phyloP scores from a whole-genome alignment of 35 echinoderm and acorn worm species.

The Strongylocentrotus purpuratus region DNA sequence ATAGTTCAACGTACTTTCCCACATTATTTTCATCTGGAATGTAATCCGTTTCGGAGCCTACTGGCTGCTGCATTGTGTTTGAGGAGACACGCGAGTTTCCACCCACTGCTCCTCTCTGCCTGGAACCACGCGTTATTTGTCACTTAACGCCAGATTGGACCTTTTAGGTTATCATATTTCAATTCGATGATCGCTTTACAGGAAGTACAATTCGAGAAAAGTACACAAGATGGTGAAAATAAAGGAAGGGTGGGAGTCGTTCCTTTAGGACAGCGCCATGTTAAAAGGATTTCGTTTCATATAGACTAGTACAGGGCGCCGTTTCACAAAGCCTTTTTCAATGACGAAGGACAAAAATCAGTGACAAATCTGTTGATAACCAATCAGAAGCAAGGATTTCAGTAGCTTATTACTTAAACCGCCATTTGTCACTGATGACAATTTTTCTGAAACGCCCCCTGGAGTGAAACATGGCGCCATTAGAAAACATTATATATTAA shows the following conservation, averaged over 20 bases:
- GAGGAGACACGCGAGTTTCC: not conserved
- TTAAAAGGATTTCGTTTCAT: too few species aligned
- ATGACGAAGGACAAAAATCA: too few species aligned
- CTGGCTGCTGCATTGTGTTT: not conserved
- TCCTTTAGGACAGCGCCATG: not conserved
- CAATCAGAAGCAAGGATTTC: too few species aligned
- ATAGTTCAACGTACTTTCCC: not conserved
- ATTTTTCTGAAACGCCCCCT: too few species aligned
- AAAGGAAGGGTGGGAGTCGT: not conserved
- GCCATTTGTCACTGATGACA: too few species aligned
- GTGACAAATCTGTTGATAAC: too few species aligned
- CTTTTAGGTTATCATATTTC: not conserved
- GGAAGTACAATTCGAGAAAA: not conserved
- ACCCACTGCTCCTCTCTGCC: not conserved
- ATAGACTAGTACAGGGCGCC: too few species aligned
- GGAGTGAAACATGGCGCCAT: too few species aligned
- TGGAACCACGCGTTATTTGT: not conserved
- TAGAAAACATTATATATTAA: too few species aligned
- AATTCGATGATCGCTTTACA: not conserved
- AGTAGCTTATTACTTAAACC: too few species aligned
- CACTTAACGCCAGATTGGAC: not conserved
- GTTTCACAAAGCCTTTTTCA: too few species aligned
- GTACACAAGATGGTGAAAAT: not conserved
- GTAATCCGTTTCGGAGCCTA: not conserved
- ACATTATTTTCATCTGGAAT: not conserved